Percentiles rank a stretch among this genome's conserved stretches.
Evolutionary conservation across 2,888 invertebrate species (phyloP).

Genomic region (Eupithecia centaureata): DNA sequence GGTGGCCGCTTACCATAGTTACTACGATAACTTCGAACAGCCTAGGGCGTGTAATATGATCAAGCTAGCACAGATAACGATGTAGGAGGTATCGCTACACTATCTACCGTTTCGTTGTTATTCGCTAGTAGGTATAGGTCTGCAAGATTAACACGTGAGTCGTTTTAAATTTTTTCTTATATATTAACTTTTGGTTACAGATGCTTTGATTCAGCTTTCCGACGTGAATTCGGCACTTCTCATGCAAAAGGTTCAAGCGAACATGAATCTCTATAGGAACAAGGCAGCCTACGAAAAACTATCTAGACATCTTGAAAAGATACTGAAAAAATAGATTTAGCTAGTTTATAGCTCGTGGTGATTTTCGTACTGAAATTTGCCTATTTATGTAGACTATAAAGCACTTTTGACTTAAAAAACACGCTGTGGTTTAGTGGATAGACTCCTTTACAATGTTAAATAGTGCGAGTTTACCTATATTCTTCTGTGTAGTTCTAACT

Average conservation of each 20-base stretch:
- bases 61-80: too few relatives aligned
- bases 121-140: too few relatives aligned
- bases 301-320: conserved; percentile 68
- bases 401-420: neutral
- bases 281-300: conserved; percentile 78
- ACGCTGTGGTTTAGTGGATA: neutral
- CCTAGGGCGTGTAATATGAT: too few relatives aligned
- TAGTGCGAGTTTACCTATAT: neutral
- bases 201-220: conserved; percentile 79
- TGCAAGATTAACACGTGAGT: too few relatives aligned
- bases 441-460: neutral
- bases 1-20: too few relatives aligned
- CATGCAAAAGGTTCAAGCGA: conserved; percentile 84
- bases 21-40: too few relatives aligned
- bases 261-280: conserved; percentile 85
- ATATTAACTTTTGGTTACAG: conserved; percentile 64
- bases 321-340: conserved; percentile 6
- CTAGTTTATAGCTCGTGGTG: neutral
- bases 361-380: neutral
- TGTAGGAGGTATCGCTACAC: too few relatives aligned
- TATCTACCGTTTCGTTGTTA: too few relatives aligned
- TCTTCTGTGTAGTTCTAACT: neutral
- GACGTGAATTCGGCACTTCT: conserved; percentile 81
- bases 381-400: neutral
- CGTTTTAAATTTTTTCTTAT: neutral